Percentiles rank a stretch among this genome's conserved stretches.
These are phyloP conservation scores for Unio pictorum DNA, from an alignment of 2,888 invertebrate genomes.

Conservation along the genomic window DNA sequence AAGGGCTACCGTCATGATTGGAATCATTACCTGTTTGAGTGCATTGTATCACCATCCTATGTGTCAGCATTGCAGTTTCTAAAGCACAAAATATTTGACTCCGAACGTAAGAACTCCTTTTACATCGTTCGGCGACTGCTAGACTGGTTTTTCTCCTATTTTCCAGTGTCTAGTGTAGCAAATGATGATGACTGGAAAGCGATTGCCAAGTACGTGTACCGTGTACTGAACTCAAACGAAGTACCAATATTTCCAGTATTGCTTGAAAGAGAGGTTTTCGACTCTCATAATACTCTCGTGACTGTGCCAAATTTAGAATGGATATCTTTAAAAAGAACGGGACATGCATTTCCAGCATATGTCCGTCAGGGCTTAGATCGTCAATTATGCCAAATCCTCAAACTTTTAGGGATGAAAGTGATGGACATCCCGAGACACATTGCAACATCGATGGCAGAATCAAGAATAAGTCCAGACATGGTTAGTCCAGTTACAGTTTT, in stretches of 20 bases:
- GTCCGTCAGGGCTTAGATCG: background rate
- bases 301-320: background rate
- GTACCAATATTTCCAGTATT: constrained; percentile 1
- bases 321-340: background rate
- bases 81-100: constrained; percentile 9
- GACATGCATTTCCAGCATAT: constrained; percentile 1
- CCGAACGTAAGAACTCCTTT: background rate
- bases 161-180: constrained; percentile 16
- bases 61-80: constrained; percentile 23
- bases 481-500: constrained; percentile 8
- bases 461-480: background rate
- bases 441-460: constrained; percentile 9
- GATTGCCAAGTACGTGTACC: constrained; percentile 6
- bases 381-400: constrained; percentile 4
- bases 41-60: constrained; percentile 57
- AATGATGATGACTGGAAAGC: constrained; percentile 16
- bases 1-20: constrained; percentile 36
- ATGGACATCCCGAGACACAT: constrained; percentile 18
- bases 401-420: constrained; percentile 24
- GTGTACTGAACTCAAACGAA: constrained; percentile 1
- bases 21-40: constrained; percentile 52
- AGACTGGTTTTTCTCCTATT: background rate
- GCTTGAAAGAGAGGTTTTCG: background rate
- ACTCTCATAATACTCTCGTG: background rate
- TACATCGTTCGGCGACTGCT: constrained; percentile 18